Conservation (phyloP, 2,797 vertebrate genomes). For the Rhabdophis nuchalis region DNA sequence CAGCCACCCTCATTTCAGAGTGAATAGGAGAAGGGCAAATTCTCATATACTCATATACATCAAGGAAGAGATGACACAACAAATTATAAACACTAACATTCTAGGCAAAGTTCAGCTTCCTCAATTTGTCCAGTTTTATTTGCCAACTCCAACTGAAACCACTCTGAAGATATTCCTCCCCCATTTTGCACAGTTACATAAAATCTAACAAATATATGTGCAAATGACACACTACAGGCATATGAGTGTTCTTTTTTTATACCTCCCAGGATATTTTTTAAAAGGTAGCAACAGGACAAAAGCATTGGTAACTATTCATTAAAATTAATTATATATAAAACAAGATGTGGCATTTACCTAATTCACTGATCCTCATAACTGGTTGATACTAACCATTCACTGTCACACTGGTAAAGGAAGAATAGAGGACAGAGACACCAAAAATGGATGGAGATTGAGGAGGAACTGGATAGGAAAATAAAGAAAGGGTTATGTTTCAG, state of each 20-base stretch:
- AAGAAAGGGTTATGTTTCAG: background rate
- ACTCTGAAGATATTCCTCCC: background rate
- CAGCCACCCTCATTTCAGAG: background rate
- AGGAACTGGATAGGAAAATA: background rate
- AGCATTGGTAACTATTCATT: background rate
- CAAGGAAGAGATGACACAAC: background rate
- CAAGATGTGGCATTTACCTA: background rate
- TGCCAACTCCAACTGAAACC: background rate
- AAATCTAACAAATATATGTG: background rate
- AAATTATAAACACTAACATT: background rate
- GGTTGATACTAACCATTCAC: background rate
- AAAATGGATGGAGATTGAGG: background rate
- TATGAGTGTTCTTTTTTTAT: background rate
- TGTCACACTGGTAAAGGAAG: background rate
- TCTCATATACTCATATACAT: background rate
- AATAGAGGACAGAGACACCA: background rate
- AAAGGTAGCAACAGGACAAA: background rate
- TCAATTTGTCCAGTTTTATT: background rate
- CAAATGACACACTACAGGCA: background rate
- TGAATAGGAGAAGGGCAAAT: background rate
- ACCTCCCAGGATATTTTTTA: background rate
- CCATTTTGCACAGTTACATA: background rate
- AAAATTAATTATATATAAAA: background rate
- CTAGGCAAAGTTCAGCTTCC: background rate
- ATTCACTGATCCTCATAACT: background rate